phyloP scores from a whole-genome alignment of 2,888 invertebrate genomes.

The Pemphredon lugubris region DNA sequence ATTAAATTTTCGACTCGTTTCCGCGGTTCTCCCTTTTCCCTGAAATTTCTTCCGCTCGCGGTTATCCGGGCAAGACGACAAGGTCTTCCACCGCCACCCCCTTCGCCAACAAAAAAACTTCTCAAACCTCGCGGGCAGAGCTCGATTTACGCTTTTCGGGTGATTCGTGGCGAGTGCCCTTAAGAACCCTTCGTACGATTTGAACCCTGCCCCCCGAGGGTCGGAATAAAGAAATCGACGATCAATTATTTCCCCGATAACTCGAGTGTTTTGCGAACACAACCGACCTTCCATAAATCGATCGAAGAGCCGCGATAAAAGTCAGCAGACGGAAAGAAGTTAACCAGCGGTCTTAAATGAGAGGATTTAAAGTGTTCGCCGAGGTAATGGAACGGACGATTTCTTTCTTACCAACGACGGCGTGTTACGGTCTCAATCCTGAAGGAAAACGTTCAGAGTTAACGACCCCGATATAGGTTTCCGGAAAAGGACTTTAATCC shows the following conservation, averaged over 20 bases:
- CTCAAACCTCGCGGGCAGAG: too few relatives aligned
- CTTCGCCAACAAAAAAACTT: too few relatives aligned
- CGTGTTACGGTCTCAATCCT: slow-evolving; percentile 35
- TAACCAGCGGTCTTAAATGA: slow-evolving; percentile 50
- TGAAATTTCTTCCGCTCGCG: too few relatives aligned
- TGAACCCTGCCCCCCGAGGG: too few relatives aligned
- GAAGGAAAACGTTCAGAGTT: slow-evolving; percentile 33
- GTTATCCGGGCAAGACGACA: too few relatives aligned
- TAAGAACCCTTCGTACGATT: too few relatives aligned
- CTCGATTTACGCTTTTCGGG: too few relatives aligned
- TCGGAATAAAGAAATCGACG: not conserved
- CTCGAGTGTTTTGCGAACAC: not conserved
- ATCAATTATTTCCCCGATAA: slow-evolving; percentile 10
- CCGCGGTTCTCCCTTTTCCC: too few relatives aligned
- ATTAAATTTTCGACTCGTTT: too few relatives aligned
- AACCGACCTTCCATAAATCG: slow-evolving; percentile 47
- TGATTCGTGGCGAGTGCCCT: too few relatives aligned
- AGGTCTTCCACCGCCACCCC: too few relatives aligned
- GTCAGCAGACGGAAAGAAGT: slow-evolving; percentile 43
- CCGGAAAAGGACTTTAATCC: slow-evolving; percentile 8
- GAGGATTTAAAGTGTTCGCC: slow-evolving; percentile 52
- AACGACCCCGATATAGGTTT: slow-evolving; percentile 53
- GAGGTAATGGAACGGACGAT: slow-evolving; percentile 52
- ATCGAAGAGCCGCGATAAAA: slow-evolving; percentile 52
- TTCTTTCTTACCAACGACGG: slow-evolving; percentile 39